Evolutionary conservation across 2,797 vertebrate genomes (phyloP).

Genomic region (Pangasius larnaudii): DNA sequence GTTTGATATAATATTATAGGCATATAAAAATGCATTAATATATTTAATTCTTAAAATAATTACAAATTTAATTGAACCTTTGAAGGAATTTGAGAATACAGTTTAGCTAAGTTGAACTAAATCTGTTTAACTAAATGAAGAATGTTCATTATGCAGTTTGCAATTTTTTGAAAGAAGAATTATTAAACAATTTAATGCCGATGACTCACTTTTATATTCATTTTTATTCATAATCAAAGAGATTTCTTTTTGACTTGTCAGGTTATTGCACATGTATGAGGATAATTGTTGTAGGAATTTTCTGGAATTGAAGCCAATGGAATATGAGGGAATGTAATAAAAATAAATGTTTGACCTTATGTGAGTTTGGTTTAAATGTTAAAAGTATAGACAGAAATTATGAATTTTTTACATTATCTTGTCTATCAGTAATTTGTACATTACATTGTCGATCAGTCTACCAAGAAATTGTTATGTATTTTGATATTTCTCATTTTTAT

Average conservation of each 20-base stretch:
- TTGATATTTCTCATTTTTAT: neutral
- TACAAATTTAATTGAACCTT: neutral
- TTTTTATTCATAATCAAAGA: neutral
- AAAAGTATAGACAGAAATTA: neutral
- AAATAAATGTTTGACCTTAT: neutral
- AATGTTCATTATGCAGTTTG: neutral
- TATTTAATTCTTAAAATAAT: neutral
- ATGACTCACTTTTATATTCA: neutral
- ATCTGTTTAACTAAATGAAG: neutral
- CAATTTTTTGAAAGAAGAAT: neutral
- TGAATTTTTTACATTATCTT: neutral
- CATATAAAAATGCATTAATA: neutral
- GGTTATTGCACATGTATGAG: neutral
- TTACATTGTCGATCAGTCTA: neutral
- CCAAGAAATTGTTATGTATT: neutral
- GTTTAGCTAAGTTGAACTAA: neutral
- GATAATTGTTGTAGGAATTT: neutral
- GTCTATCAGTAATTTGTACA: neutral
- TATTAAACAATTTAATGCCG: neutral
- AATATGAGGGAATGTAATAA: neutral
- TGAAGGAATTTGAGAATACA: neutral
- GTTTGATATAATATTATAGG: neutral
- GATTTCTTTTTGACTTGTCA: neutral
- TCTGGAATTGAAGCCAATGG: neutral
- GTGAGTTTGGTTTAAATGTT: neutral